These are phyloP conservation scores for Crotophaga sulcirostris DNA, from an alignment of 2,113 vertebrate species.

Conservation along the genomic window DNA sequence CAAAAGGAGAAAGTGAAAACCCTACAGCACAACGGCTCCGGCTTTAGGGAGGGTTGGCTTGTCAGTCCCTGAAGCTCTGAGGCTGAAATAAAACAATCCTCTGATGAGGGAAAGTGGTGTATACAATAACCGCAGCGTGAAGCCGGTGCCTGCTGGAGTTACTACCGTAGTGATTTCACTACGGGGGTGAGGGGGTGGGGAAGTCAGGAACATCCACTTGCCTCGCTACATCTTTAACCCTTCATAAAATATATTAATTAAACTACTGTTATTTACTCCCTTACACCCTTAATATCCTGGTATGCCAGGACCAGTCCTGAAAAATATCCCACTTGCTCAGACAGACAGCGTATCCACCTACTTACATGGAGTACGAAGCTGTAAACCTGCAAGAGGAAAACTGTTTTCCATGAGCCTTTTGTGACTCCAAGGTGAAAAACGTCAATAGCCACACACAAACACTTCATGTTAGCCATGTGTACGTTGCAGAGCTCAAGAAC, in stretches of 20 bases:
- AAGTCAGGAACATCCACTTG: neutral
- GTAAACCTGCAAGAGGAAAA: neutral
- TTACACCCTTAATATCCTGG: neutral
- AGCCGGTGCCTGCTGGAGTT: neutral
- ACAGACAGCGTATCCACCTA: fast-evolving
- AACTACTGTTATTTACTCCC: neutral
- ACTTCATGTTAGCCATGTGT: fast-evolving
- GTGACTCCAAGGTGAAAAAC: neutral
- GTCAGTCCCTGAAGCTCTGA: neutral
- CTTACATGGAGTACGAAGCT: neutral
- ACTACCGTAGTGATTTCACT: too few species aligned
- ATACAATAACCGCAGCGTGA: neutral
- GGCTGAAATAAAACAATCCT: neutral
- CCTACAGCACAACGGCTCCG: neutral
- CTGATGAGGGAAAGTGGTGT: neutral
- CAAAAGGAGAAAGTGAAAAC: neutral
- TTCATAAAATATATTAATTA: neutral
- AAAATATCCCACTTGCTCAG: neutral
- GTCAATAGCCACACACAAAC: neutral
- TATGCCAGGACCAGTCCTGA: neutral
- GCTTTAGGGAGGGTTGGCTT: neutral
- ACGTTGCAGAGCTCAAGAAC: neutral
- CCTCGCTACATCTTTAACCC: neutral
- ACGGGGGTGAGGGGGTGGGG: too few species aligned
- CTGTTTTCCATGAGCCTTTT: neutral